Percentiles rank a stretch among this genome's conserved stretches.
These are phyloP conservation scores for Phalacrocorax aristotelis DNA, from an alignment of 2,113 vertebrate species.

Conservation along the genomic window DNA sequence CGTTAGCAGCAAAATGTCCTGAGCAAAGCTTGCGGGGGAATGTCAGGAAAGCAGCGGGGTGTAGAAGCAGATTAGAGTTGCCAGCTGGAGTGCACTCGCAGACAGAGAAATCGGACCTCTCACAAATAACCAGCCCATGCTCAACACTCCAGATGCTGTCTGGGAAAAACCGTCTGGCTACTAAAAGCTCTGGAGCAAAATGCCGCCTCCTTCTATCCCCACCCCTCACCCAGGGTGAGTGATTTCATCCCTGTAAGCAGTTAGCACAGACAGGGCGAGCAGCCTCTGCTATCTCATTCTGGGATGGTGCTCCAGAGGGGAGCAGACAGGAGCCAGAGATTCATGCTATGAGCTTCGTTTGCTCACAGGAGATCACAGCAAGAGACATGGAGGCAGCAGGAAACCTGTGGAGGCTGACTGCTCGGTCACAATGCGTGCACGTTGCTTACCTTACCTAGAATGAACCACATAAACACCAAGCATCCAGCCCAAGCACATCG, in stretches of 20 bases:
- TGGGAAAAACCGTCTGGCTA: not conserved
- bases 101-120: not conserved
- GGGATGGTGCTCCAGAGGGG: not conserved
- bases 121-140: not conserved
- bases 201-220: not conserved
- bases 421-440: fast-evolving
- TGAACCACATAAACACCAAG: fast-evolving
- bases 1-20: not conserved
- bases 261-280: not conserved
- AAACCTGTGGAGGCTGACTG: not conserved
- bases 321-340: not conserved
- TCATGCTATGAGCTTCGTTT: fast-evolving
- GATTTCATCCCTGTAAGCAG: not conserved
- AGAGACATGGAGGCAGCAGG: not conserved
- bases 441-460: not conserved
- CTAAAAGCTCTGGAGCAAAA: not conserved
- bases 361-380: not conserved
- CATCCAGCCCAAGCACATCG: fast-evolving
- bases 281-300: fast-evolving
- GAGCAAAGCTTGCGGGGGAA: not conserved
- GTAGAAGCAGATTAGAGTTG: not conserved
- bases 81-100: not conserved
- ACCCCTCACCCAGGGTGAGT: not conserved
- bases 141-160: not conserved
- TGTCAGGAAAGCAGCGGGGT: not conserved